phyloP scores from a whole-genome alignment of 2,797 vertebrate genomes.

The Gallirallus australis region DNA sequence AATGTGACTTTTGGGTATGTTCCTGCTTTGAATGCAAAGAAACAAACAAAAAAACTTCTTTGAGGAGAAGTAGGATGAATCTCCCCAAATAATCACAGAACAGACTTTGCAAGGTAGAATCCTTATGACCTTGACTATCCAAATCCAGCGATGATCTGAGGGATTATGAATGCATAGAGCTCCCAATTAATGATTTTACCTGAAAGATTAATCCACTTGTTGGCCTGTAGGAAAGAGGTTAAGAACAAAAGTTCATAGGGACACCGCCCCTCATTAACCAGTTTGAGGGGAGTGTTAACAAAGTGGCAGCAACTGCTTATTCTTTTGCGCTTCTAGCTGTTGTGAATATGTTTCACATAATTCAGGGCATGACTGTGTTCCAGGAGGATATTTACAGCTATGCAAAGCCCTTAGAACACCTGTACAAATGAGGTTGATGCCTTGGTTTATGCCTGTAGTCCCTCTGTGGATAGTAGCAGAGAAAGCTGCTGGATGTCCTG shows the following conservation, averaged over 20 bases:
- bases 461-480: not conserved
- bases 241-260: not conserved
- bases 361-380: not conserved
- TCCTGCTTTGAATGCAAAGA: conserved; percentile 33
- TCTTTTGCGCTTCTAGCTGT: not conserved
- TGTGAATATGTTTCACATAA: not conserved
- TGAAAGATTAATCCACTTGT: not conserved
- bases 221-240: not conserved
- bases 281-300: not conserved
- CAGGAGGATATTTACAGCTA: not conserved
- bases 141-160: not conserved
- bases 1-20: conserved; percentile 42
- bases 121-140: conserved; percentile 27
- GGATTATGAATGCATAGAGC: not conserved
- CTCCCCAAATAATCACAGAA: not conserved
- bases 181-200: not conserved
- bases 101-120: not conserved
- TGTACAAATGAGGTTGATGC: not conserved
- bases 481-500: not conserved
- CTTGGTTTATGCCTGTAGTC: not conserved
- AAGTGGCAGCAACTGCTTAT: not conserved
- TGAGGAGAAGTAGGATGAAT: not conserved
- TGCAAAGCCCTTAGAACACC: not conserved
- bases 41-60: not conserved
- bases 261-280: not conserved